phyloP scores from a whole-genome alignment of 2,888 invertebrate genomes.

The Chrysolina haemoptera region DNA sequence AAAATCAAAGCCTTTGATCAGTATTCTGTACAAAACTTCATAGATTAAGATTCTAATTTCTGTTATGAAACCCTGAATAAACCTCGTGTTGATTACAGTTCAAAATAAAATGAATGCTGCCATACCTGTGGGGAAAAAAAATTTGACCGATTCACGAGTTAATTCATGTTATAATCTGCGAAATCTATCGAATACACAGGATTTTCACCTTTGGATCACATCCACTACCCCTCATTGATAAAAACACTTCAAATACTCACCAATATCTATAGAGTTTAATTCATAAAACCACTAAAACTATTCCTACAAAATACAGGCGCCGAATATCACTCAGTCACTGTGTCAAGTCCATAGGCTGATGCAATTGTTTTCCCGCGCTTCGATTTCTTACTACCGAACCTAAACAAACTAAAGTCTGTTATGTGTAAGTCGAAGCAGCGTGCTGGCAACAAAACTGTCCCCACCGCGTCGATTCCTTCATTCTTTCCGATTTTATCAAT shows the following conservation, averaged over 20 bases:
- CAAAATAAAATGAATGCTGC: too few relatives aligned
- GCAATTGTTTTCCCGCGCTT: conserved; percentile 18
- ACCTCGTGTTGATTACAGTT: too few relatives aligned
- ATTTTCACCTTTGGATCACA: neutral
- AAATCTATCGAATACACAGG: neutral
- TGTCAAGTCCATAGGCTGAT: conserved; percentile 7
- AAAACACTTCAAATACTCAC: neutral
- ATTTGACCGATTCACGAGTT: too few relatives aligned
- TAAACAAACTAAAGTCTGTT: conserved; percentile 10
- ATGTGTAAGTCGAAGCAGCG: neutral
- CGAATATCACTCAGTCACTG: conserved; percentile 12
- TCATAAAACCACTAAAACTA: neutral
- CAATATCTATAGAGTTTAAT: neutral
- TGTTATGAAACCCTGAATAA: too few relatives aligned
- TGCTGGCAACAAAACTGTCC: conserved; percentile 16
- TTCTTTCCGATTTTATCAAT: conserved; percentile 23
- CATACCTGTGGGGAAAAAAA: too few relatives aligned
- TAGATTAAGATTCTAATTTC: too few relatives aligned
- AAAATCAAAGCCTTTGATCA: too few relatives aligned
- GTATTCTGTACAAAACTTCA: too few relatives aligned
- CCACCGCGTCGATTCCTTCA: neutral
- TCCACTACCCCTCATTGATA: neutral
- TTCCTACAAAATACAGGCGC: neutral
- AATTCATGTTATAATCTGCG: too few relatives aligned
- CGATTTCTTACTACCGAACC: conserved; percentile 2